phyloP scores from a whole-genome alignment of 2,113 vertebrate genomes.

The Aplodontia rufa region DNA sequence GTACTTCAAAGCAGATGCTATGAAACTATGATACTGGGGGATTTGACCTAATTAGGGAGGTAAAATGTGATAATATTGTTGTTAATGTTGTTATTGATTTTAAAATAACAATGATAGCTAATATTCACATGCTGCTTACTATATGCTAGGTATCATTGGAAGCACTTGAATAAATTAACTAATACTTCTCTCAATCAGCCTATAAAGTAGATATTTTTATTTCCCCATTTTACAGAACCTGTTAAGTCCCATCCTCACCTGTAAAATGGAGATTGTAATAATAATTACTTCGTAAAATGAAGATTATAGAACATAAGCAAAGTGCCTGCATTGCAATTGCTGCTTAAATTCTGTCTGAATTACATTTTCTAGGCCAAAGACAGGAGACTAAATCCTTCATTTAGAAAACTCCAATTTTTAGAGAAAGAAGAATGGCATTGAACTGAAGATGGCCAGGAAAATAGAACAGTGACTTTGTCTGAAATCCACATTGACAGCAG shows the following conservation, averaged over 20 bases:
- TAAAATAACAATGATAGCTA: neutral
- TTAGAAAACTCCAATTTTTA: neutral
- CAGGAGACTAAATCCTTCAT: neutral
- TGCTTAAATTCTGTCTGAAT: neutral
- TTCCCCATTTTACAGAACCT: neutral
- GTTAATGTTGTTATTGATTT: no score
- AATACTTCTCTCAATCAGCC: neutral
- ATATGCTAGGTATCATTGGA: neutral
- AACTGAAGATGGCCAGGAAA: neutral
- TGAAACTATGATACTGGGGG: neutral
- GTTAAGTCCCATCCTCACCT: neutral
- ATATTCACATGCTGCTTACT: neutral
- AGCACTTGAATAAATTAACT: neutral
- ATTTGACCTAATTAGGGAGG: neutral
- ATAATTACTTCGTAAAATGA: neutral
- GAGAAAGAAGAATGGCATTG: neutral
- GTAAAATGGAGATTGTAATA: neutral
- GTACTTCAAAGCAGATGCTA: neutral
- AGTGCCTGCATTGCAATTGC: neutral
- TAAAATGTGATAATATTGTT: no score
- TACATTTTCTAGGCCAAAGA: neutral
- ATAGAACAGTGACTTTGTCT: neutral
- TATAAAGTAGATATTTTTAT: neutral
- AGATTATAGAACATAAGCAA: neutral
- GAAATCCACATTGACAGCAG: neutral